Base-by-base conservation (phyloP, 2,113 vertebrate species). In the Oreochromis niloticus region DNA sequence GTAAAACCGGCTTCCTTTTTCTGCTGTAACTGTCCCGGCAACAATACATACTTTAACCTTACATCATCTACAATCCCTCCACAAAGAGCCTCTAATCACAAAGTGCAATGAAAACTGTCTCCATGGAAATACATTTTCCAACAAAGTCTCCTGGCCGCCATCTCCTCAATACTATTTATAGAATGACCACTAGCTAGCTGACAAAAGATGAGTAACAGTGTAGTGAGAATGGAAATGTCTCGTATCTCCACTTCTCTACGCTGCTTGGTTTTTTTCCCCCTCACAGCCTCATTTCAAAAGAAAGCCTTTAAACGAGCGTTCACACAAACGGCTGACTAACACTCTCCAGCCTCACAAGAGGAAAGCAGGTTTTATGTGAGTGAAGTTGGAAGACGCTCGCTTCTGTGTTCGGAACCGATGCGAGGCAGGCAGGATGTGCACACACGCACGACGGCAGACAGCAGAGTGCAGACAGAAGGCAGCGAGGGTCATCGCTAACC, bases 91-190 rank as follows among this genome's bases (percentile, higher is more conserved):
- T 48, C 41, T 73, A 56, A 84, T 79, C 56, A 54, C 59, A 85
- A 68, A 86, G 30, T 59, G 59, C 48, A 73, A 32, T 22, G 87
- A 86, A 78, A 80, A 81, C 87, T 3, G 92, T 94, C 91, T 92
- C 94, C 88, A 95, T 94, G 94, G 95, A 93, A 95, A 95, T 95
- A 52, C 46, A 68, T 87, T 89, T 68, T 92, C 85, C 86, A 83
- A 85, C 87, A 89, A 90, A 79, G 68, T 91, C 89, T 91, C 83
- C 78, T 85, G 80, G 81, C 83, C 83, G 88, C 89, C 92, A 92
- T 92, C 85, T 90, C 80, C 85, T 86, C 63, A 43, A 59, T 80
- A 84, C 94, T 95, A 95, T 95, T 96, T 94, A 85, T 95, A 95
- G 93, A 80, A n/a, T 11, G 46, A 88, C 81, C 54, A 68, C 81